Base-by-base conservation (phyloP, 2,797 vertebrate genomes). In the Orientallactaga sibirica region DNA sequence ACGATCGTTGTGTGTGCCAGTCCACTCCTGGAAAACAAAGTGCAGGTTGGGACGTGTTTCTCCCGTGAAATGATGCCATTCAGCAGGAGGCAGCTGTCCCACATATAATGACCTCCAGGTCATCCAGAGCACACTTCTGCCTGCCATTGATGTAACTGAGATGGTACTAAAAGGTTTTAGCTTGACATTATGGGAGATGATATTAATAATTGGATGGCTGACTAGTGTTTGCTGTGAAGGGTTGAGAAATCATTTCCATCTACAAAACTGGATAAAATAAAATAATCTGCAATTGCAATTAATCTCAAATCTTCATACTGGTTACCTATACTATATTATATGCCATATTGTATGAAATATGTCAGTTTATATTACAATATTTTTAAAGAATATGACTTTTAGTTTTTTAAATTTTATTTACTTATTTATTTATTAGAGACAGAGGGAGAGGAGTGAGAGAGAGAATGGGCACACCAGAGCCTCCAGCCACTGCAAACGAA, bases 231-330 rank as follows among this genome's bases (percentile, higher is more conserved):
- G 43, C 75, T 86, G 70, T n/a, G 29, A 88, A 89, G n/a, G 1
- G 37, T 78, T 86, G 3, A 79, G 29, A 92, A 88, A 77, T 55
- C 7, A 29, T 82, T 73, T 24, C 43, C 74, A 9, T 41, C 19
- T 82, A 4, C 37, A 76, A 87, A 92, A 91, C 37, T 68, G 8
- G 73, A 81, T 78, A 58, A 90, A 95, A 43, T 91, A 90, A 82
- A 73, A 93, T 25, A 71, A 61, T 80, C 83, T 61, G 86, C 24
- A 84, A 86, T 58, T 67, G 62, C 88, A 88, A 87, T 92, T 86
- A 52, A 76, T 66, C 29, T 90, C 19, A 93, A 37, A 85, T 68
- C 61, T 74, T 12, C 11, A 80, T 41, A 90, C 75, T 90, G 74
- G 9, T 64, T 86, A 71, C 29, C 8, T 71, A 20, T 8, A 58